Conservation (phyloP, 2,888 invertebrate genomes). For the Hypolimnas misippus region DNA sequence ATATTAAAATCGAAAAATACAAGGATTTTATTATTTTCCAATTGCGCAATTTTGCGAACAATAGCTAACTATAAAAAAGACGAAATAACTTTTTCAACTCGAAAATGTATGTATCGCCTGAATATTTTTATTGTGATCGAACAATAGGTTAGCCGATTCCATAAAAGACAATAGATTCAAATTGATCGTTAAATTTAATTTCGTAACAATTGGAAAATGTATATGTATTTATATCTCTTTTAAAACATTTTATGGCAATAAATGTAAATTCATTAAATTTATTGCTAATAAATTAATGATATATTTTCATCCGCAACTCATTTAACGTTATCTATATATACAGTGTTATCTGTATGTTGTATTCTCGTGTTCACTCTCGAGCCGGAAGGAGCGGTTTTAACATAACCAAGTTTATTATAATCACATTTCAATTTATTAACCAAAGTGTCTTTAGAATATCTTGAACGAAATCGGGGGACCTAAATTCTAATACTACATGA, state of each 20-base stretch:
- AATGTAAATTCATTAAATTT: slow-evolving; percentile 1
- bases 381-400: too few relatives aligned
- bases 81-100: slow-evolving; percentile 6
- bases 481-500: too few relatives aligned
- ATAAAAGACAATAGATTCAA: slow-evolving; percentile 25
- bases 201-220: slow-evolving; percentile 18
- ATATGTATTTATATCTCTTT: slow-evolving; percentile 16
- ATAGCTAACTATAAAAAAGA: neutral
- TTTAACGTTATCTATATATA: neutral
- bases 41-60: slow-evolving; percentile 1
- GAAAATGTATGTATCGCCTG: slow-evolving; percentile 1
- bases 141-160: slow-evolving; percentile 20
- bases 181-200: slow-evolving; percentile 29
- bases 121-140: slow-evolving; percentile 18
- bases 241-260: neutral
- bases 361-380: too few relatives aligned
- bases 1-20: neutral
- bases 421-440: too few relatives aligned
- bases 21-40: neutral
- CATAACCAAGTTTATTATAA: too few relatives aligned
- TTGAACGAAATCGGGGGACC: too few relatives aligned
- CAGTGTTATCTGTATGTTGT: neutral
- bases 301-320: too few relatives aligned
- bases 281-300: neutral
- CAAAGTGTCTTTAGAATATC: too few relatives aligned